Conservation (phyloP, 35 echinoderm and acorn worm genomes). For the Acanthaster planci region DNA sequence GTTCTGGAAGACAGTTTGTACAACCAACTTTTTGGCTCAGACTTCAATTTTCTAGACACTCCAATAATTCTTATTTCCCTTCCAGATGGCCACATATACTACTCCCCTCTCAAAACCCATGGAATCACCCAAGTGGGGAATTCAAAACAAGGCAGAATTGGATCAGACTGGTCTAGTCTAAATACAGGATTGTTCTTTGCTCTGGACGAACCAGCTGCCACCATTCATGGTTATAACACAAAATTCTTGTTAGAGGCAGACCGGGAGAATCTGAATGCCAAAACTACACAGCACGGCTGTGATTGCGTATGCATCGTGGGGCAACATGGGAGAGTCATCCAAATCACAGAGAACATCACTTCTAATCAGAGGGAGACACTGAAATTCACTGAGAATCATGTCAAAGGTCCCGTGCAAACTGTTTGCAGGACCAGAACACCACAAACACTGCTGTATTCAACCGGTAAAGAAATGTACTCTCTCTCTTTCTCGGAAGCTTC, state of each 20-base stretch:
- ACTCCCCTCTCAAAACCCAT: neutral
- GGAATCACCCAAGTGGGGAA: neutral
- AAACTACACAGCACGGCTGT: neutral
- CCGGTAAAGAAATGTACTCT: constrained; percentile 1
- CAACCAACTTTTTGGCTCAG: constrained; percentile 18
- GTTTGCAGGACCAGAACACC: constrained; percentile 12
- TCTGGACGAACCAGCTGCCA: neutral
- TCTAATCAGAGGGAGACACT: neutral
- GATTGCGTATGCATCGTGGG: neutral
- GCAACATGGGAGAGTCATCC: neutral
- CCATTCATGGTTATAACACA: neutral
- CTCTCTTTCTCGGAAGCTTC: neutral
- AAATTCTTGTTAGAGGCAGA: neutral
- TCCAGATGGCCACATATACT: constrained; percentile 25
- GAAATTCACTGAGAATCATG: neutral
- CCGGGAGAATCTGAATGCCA: neutral
- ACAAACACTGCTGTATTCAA: neutral
- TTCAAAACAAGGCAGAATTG: neutral
- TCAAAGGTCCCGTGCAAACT: neutral
- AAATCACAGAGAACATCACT: neutral
- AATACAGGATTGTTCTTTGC: neutral
- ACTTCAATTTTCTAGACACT: neutral
- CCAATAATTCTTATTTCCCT: neutral
- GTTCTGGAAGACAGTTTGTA: neutral
- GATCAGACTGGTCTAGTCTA: neutral